Evolutionary conservation across 2,113 vertebrate genomes (phyloP).

Genomic region (Spheniscus mendiculus): DNA sequence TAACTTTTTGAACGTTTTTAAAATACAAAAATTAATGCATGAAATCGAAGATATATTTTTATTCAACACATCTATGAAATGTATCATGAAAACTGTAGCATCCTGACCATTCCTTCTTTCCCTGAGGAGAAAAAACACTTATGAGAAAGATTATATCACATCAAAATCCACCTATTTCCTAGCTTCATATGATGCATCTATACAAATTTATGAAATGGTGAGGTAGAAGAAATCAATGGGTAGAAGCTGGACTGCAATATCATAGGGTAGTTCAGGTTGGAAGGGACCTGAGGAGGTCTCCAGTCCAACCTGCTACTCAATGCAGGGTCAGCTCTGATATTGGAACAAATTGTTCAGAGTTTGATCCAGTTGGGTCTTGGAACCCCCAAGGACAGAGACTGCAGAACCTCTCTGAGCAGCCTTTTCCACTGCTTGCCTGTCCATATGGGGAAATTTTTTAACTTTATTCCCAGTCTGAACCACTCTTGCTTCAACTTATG

Average conservation of each 20-base stretch:
- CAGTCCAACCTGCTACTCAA: background rate
- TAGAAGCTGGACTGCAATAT: background rate
- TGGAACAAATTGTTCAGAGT: background rate
- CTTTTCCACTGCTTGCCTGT: background rate
- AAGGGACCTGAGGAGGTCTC: background rate
- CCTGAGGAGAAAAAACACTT: background rate
- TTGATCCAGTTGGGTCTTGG: background rate
- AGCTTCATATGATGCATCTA: background rate
- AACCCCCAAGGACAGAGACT: background rate
- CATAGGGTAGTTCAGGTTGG: background rate
- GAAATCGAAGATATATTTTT: background rate
- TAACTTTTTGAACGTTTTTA: background rate
- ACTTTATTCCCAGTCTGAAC: background rate
- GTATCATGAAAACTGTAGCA: background rate
- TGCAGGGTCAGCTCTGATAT: background rate
- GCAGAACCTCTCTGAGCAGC: background rate
- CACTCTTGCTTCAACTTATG: background rate
- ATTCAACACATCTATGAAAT: background rate
- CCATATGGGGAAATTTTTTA: background rate
- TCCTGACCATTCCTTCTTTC: background rate
- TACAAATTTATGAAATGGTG: background rate
- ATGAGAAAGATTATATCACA: background rate
- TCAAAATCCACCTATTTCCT: background rate
- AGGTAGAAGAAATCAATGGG: background rate
- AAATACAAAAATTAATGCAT: background rate